Percentiles rank a stretch among this genome's conserved stretches.
Conservation (phyloP, 2,888 invertebrate species). For the Dryobota labecula region DNA sequence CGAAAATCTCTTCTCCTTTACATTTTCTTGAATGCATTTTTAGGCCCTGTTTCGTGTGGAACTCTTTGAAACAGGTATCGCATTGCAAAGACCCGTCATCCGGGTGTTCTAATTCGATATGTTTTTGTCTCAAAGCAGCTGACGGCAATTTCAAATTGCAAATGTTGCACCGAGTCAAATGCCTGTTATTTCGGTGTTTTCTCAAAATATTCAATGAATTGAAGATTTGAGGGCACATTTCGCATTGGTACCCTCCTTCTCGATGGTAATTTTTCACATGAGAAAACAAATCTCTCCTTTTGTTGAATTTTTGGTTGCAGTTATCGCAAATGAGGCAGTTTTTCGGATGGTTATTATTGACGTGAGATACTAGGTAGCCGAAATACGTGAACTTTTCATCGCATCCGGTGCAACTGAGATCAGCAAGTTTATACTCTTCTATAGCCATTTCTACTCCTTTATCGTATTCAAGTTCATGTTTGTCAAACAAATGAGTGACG, state of each 20-base stretch:
- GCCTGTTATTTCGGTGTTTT: constrained; percentile 83
- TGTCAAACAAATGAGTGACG: constrained; percentile 76
- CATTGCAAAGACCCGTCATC: constrained; percentile 85
- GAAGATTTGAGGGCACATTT: constrained; percentile 81
- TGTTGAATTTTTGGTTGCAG: constrained; percentile 86
- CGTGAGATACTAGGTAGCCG: constrained; percentile 85
- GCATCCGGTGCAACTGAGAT: constrained; percentile 81
- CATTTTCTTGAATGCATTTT: constrained; percentile 86
- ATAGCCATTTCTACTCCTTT: constrained; percentile 83
- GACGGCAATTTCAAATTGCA: constrained; percentile 84
- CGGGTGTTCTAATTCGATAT: constrained; percentile 84
- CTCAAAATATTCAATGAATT: constrained; percentile 83
- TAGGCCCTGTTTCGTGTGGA: constrained; percentile 85
- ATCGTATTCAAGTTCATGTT: constrained; percentile 83
- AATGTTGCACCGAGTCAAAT: constrained; percentile 82
- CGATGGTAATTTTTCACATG: constrained; percentile 87
- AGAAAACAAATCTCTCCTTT: constrained; percentile 84
- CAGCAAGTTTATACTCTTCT: constrained; percentile 81
- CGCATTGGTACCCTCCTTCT: constrained; percentile 86
- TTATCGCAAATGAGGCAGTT: constrained; percentile 85
- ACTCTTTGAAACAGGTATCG: constrained; percentile 82
- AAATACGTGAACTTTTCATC: constrained; percentile 84
- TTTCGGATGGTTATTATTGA: constrained; percentile 84
- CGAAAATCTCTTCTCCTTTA: constrained; percentile 77
- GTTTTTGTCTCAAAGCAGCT: constrained; percentile 83